Evolutionary conservation across 2,888 invertebrate genomes (phyloP).

Genomic region (Microdon myrmicae): DNA sequence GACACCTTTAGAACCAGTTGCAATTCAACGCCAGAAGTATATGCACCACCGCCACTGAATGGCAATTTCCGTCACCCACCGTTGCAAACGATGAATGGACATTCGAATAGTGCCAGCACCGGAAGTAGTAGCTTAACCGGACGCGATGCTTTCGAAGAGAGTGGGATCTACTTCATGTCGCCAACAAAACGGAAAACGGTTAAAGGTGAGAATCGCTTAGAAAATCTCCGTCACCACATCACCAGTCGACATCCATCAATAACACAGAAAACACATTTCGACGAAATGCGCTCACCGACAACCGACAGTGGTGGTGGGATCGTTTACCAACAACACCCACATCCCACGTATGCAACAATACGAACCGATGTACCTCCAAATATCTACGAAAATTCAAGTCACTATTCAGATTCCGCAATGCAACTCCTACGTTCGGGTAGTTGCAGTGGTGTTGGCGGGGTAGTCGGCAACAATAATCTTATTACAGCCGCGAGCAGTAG

Average conservation of each 20-base stretch:
- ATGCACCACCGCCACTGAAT: constrained; percentile 31
- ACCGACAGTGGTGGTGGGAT: constrained; percentile 20
- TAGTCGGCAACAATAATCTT: constrained; percentile 53
- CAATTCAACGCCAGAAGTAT: constrained; percentile 43
- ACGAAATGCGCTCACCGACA: constrained; percentile 37
- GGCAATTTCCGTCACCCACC: constrained; percentile 56
- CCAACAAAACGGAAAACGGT: constrained; percentile 63
- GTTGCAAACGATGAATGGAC: constrained; percentile 60
- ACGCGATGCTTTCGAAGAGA: constrained; percentile 58
- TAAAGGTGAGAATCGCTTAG: constrained; percentile 43
- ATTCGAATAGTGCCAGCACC: constrained; percentile 59
- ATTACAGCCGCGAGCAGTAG: constrained; percentile 40
- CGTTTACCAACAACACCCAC: constrained; percentile 17
- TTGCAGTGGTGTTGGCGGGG: constrained; percentile 53
- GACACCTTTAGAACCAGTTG: constrained; percentile 41
- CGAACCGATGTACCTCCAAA: constrained; percentile 56
- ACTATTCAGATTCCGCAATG: constrained; percentile 60
- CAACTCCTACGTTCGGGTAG: constrained; percentile 57
- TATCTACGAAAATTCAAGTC: constrained; percentile 58
- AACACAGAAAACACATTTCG: constrained; percentile 29
- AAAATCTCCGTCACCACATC: constrained; percentile 32
- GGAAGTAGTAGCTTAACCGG: constrained; percentile 55
- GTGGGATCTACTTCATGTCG: constrained; percentile 64
- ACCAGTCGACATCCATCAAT: constrained; percentile 35
- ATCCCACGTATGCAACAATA: constrained; percentile 55